Conservation (phyloP, 2,113 vertebrate genomes). For the Ia io region DNA sequence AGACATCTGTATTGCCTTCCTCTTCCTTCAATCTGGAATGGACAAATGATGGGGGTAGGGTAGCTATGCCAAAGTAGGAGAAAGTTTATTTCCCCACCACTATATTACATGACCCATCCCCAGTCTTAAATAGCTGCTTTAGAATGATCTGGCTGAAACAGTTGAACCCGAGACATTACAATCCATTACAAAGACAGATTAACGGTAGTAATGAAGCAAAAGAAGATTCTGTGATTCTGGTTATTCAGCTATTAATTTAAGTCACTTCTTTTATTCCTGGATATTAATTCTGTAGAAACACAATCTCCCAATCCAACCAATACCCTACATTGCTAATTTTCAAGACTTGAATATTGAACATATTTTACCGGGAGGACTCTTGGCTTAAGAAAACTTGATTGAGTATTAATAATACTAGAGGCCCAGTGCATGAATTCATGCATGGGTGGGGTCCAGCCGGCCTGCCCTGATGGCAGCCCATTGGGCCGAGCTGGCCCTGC, state of each 20-base stretch:
- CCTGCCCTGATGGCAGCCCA: no score
- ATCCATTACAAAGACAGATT: slow-evolving; percentile 6
- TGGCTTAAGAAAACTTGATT: background rate
- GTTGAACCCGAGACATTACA: background rate
- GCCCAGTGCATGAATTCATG: no score
- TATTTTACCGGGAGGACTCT: background rate
- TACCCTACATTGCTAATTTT: no score
- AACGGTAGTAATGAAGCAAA: background rate
- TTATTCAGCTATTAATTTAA: slow-evolving; percentile 32
- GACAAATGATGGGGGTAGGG: background rate
- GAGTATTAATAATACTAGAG: background rate
- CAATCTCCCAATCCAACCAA: no score
- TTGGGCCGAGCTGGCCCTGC: no score
- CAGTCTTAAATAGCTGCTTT: background rate
- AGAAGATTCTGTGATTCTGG: slow-evolving; percentile 1
- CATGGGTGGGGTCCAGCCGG: no score
- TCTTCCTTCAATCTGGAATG: background rate
- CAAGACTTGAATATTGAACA: no score
- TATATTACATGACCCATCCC: background rate
- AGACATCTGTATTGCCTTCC: background rate
- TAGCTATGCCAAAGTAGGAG: background rate
- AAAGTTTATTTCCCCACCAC: background rate
- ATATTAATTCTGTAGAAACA: no score
- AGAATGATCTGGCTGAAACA: background rate
- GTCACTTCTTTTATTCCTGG: background rate